Conservation (phyloP, 2,888 invertebrate genomes). For the Nasonovia ribisnigri region DNA sequence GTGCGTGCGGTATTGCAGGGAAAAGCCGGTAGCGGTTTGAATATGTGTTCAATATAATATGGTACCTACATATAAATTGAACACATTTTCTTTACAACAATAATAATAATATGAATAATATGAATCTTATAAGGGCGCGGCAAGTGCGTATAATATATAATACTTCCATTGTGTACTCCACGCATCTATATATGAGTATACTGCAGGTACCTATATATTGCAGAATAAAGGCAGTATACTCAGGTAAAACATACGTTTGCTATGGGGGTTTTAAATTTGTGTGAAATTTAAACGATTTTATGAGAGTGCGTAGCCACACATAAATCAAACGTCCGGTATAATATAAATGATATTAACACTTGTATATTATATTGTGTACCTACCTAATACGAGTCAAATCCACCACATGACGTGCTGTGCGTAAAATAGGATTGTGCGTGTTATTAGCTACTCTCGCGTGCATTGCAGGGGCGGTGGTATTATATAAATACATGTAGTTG, state of each 20-base stretch:
- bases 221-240: constrained; percentile 11
- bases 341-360: background rate
- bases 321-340: constrained; percentile 1
- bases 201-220: background rate
- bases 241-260: background rate
- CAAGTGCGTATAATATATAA: background rate
- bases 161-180: background rate
- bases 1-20: background rate
- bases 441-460: background rate
- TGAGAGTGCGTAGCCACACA: background rate
- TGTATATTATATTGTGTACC: background rate
- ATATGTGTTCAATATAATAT: background rate
- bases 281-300: constrained; percentile 28
- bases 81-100: background rate
- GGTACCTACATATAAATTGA: background rate
- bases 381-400: background rate
- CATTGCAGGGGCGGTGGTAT: background rate
- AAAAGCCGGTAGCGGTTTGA: background rate
- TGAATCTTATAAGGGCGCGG: background rate
- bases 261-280: background rate
- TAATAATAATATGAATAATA: background rate
- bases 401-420: background rate
- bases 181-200: background rate
- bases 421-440: constrained; percentile 21
- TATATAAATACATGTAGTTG: background rate